phyloP scores from a whole-genome alignment of 35 echinoderm and acorn worm species.

The Holothuria glaberrima region DNA sequence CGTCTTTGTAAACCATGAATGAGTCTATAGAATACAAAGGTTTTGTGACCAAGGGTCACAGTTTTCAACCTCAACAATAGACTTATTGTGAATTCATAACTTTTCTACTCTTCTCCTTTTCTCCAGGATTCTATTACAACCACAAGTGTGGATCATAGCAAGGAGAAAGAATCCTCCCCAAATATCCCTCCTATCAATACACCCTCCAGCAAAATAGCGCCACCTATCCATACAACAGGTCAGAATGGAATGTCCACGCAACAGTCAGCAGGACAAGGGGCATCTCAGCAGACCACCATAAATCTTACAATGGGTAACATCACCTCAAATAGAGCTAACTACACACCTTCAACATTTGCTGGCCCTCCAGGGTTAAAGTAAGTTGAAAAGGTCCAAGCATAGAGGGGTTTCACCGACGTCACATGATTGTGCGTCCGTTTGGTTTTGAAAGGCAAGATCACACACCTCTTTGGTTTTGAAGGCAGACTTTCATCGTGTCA shows the following conservation, averaged over 20 bases:
- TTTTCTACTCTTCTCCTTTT: too few relatives aligned
- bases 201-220: conserved; percentile 56
- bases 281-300: conserved; percentile 71
- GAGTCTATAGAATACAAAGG: too few relatives aligned
- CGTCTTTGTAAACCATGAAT: too few relatives aligned
- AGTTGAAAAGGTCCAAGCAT: conserved; percentile 28
- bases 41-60: too few relatives aligned
- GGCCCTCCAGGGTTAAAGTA: conserved; percentile 85
- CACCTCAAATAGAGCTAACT: conserved; percentile 71
- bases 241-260: conserved; percentile 72
- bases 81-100: too few relatives aligned
- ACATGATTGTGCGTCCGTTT: too few relatives aligned
- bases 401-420: too few relatives aligned
- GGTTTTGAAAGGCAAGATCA: too few relatives aligned
- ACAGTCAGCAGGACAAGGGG: conserved; percentile 18
- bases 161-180: conserved; percentile 28
- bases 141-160: not conserved
- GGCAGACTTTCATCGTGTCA: too few relatives aligned
- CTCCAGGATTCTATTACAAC: conserved; percentile 39
- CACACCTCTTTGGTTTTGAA: too few relatives aligned
- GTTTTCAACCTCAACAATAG: too few relatives aligned
- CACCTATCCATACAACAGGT: conserved; percentile 56
- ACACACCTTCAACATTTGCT: conserved; percentile 59
- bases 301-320: conserved; percentile 89
- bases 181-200: conserved; percentile 59